phyloP scores from a whole-genome alignment of 2,113 vertebrate genomes.

The Ramphastos sulfuratus region DNA sequence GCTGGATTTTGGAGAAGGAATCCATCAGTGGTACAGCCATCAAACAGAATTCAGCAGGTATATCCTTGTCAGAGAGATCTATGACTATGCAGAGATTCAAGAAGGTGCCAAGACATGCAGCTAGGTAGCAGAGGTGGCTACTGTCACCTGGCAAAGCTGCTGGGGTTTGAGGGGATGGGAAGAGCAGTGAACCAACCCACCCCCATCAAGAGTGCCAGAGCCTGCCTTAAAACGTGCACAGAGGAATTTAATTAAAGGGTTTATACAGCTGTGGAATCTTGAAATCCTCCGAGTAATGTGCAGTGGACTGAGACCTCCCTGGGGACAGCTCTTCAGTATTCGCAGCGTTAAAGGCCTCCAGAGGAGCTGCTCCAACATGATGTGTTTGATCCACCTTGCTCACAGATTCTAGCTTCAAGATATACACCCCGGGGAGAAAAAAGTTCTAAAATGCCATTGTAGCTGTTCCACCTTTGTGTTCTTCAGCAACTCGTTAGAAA shows the following conservation, averaged over 20 bases:
- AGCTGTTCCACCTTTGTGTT: background rate
- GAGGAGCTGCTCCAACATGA: conserved; percentile 14
- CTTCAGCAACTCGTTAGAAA: background rate
- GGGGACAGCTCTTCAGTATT: background rate
- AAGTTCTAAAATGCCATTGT: background rate
- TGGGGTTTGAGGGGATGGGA: conserved; percentile 28
- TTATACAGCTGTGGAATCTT: conserved; percentile 60
- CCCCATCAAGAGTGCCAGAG: background rate
- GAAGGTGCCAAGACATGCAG: conserved; percentile 37
- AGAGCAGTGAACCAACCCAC: background rate
- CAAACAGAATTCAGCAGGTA: conserved; percentile 68
- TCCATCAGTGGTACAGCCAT: conserved; percentile 53
- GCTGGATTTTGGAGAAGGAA: conserved; percentile 17
- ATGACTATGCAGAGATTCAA: conserved; percentile 50
- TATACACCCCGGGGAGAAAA: background rate
- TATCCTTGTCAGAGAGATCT: conserved; percentile 54
- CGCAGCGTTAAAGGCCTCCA: conserved; percentile 3
- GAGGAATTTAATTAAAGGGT: conserved; percentile 66
- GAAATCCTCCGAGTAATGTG: conserved; percentile 60
- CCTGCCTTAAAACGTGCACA: background rate
- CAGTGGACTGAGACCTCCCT: conserved; percentile 39
- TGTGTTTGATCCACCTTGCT: background rate
- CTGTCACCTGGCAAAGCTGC: conserved; percentile 54
- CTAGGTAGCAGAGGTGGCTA: conserved; percentile 38
- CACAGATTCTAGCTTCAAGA: background rate